These are phyloP conservation scores for Typhlichthys eigenmanni DNA, from an alignment of 2,797 vertebrate genomes.

Conservation along the genomic window DNA sequence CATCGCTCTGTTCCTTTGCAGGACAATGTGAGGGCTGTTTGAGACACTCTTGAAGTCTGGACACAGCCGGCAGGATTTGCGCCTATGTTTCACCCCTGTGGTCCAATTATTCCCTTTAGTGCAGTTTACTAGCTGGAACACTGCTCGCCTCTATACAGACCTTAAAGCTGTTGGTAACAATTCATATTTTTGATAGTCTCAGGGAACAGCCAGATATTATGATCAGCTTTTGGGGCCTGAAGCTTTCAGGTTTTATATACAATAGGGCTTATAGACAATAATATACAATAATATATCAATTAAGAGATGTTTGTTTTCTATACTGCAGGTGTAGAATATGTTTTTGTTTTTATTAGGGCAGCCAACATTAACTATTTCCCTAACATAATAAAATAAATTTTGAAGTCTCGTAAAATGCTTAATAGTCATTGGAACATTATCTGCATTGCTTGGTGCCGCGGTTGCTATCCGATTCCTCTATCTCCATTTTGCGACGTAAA, in stretches of 20 bases:
- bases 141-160: conserved; percentile 55
- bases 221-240: conserved; percentile 28
- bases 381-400: conserved; percentile 2
- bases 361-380: not conserved
- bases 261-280: too few species aligned
- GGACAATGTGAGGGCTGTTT: conserved; percentile 75
- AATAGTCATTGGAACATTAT: not conserved
- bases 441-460: not conserved
- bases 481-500: not conserved
- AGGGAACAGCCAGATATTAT: conserved; percentile 45
- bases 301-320: conserved; percentile 2
- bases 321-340: not conserved
- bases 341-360: conserved; percentile 2
- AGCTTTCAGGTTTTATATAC: conserved; percentile 10
- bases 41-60: conserved; percentile 66
- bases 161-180: conserved; percentile 51
- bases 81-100: conserved; percentile 69
- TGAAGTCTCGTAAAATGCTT: conserved; percentile 1
- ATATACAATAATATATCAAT: not conserved
- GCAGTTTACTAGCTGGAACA: conserved; percentile 59
- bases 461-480: not conserved
- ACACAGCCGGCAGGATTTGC: conserved; percentile 66
- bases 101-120: conserved; percentile 59
- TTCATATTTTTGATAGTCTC: conserved; percentile 53
- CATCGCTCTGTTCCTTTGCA: conserved; percentile 57